A percentile compares a stretch with the other conserved stretches of the same genome.
Evolutionary conservation across 92 coral and sea anemone species (phyloP).

Genomic region (Montipora capitata): DNA sequence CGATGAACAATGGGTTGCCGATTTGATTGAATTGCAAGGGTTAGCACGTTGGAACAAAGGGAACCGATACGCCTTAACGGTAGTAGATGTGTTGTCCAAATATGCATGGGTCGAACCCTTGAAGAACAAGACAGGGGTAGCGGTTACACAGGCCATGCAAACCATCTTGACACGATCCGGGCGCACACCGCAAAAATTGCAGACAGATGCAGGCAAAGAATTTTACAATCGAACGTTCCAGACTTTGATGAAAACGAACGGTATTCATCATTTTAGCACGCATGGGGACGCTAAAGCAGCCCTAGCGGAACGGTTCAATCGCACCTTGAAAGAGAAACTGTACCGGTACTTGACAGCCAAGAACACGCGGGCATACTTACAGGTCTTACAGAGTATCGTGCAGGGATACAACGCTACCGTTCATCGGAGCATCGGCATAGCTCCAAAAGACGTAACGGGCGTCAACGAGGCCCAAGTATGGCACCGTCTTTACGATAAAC

Average conservation of each 20-base stretch:
- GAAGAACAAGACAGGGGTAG: conserved; percentile 40
- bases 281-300: conserved; percentile 59
- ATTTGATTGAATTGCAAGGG: conserved; percentile 28
- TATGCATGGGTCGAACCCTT: conserved; percentile 69
- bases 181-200: conserved; percentile 29
- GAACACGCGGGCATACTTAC: conserved; percentile 26
- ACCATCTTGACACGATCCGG: background rate
- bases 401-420: conserved; percentile 33
- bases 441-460: conserved; percentile 40
- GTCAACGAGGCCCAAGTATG: conserved; percentile 42
- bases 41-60: conserved; percentile 5
- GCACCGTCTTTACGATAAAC: conserved; percentile 44
- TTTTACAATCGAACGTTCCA: conserved; percentile 37
- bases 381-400: conserved; percentile 41
- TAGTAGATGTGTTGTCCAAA: conserved; percentile 57
- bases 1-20: conserved; percentile 40
- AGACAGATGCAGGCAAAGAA: conserved; percentile 67
- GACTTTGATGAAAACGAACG: background rate
- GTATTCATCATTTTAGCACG: conserved; percentile 63
- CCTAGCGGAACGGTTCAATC: conserved; percentile 59
- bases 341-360: conserved; percentile 69
- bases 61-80: conserved; percentile 11
- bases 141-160: conserved; percentile 16
- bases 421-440: conserved; percentile 38
- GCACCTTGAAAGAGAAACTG: conserved; percentile 53